These are phyloP conservation scores for Ceratina japonica DNA, from an alignment of 1,140 invertebrate species.

Conservation along the genomic window DNA sequence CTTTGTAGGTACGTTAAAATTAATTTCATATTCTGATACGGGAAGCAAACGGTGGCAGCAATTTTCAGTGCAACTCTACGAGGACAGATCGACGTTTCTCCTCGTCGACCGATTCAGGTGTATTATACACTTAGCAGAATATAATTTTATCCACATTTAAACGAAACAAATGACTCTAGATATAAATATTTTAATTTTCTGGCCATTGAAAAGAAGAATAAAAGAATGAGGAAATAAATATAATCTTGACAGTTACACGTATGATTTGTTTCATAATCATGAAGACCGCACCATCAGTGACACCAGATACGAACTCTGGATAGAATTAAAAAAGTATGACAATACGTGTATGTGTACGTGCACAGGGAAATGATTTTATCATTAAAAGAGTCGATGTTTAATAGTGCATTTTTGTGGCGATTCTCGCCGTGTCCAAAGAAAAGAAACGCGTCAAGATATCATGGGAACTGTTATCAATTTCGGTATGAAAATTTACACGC, in stretches of 20 bases:
- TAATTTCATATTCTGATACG: conserved; percentile 36
- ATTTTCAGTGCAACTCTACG: conserved; percentile 51
- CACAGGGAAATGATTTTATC: conserved; percentile 6
- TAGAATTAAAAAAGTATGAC: conserved; percentile 20
- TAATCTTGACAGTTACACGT: conserved; percentile 29
- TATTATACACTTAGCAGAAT: conserved; percentile 57
- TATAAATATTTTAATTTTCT: conserved; percentile 50
- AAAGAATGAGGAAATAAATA: conserved; percentile 36
- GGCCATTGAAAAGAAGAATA: conserved; percentile 5
- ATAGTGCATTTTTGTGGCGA: conserved; percentile 40
- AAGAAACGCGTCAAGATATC: conserved; percentile 1
- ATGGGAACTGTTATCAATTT: conserved; percentile 34
- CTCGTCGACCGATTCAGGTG: conserved; percentile 35
- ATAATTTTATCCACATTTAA: conserved; percentile 49
- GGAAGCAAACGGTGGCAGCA: conserved; percentile 44
- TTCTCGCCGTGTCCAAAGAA: not conserved
- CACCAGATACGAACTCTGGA: conserved; percentile 10
- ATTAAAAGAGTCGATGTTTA: conserved; percentile 21
- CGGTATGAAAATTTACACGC: conserved; percentile 28
- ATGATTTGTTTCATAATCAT: conserved; percentile 32
- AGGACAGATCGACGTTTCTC: conserved; percentile 37
- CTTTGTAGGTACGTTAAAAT: conserved; percentile 38
- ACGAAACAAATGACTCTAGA: conserved; percentile 48
- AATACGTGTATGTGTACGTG: conserved; percentile 33
- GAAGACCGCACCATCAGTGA: not conserved